Percentiles rank a stretch among this genome's conserved stretches.
Evolutionary conservation across 1,140 invertebrate species (phyloP).

Genomic region (Lepeophtheirus salmonis): DNA sequence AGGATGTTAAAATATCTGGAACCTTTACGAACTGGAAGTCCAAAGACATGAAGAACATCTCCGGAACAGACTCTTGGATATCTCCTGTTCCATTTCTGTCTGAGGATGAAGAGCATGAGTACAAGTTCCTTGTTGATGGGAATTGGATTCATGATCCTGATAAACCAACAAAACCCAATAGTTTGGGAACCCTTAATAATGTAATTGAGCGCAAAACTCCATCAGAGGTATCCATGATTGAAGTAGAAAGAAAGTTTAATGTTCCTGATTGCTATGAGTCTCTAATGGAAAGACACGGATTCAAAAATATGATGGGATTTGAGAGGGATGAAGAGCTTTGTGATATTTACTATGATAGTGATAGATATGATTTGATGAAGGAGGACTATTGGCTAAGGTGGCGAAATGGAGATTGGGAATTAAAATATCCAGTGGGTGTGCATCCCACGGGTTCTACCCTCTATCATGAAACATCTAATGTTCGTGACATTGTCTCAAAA

Average conservation of each 20-base stretch:
- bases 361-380: not conserved
- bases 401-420: conserved; percentile 3
- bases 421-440: not conserved
- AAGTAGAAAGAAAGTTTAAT: conserved; percentile 2
- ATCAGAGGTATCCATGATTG: not conserved
- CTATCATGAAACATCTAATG: conserved; percentile 8
- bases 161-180: not conserved
- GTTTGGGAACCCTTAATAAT: not conserved
- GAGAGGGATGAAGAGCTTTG: not conserved
- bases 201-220: not conserved
- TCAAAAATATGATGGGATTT: not conserved
- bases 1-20: not conserved
- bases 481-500: not conserved
- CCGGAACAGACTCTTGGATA: not conserved
- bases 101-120: conserved; percentile 3
- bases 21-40: not conserved
- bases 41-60: not conserved
- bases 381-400: not conserved
- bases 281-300: not conserved
- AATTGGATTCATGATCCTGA: conserved; percentile 6
- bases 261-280: not conserved
- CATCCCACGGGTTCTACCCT: not conserved
- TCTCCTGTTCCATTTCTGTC: not conserved
- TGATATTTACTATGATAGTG: conserved; percentile 1
- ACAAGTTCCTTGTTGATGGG: not conserved